A percentile compares a stretch with the other conserved stretches of the same genome.
Conservation (phyloP, 2,113 vertebrate species). For the Sphyrna mokarran region DNA sequence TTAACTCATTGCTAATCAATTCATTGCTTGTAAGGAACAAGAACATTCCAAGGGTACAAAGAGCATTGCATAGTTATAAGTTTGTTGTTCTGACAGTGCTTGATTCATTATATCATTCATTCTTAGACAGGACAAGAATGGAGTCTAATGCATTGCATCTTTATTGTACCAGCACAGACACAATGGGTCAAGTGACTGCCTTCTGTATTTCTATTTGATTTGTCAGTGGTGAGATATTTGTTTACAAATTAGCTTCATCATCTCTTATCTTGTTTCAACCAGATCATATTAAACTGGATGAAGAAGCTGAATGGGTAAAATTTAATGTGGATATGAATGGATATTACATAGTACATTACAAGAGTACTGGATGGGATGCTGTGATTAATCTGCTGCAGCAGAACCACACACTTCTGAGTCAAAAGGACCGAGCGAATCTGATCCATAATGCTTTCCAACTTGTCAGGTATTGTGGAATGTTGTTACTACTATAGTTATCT, state of each 20-base stretch:
- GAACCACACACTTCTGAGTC: conserved; percentile 63
- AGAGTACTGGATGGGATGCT: conserved; percentile 58
- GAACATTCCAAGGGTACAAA: neutral
- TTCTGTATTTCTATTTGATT: neutral
- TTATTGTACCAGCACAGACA: neutral
- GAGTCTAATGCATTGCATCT: neutral
- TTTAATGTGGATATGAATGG: conserved; percentile 65
- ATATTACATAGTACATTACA: conserved; percentile 69
- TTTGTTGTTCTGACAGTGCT: neutral
- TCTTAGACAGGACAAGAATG: neutral
- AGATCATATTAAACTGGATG: conserved; percentile 56
- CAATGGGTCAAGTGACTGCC: neutral
- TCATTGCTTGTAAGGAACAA: neutral
- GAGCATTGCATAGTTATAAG: neutral
- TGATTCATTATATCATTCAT: neutral
- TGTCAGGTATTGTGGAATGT: conserved; percentile 54
- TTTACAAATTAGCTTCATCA: neutral
- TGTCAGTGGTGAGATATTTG: neutral
- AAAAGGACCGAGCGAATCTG: conserved; percentile 62
- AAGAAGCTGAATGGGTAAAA: conserved; percentile 61
- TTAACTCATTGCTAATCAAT: neutral
- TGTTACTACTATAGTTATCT: neutral
- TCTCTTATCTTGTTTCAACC: conserved; percentile 37
- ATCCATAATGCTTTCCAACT: conserved; percentile 66
- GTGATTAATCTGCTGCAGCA: conserved; percentile 54